phyloP scores from a whole-genome alignment of 2,797 vertebrate species.

The Sebastes itinus region DNA sequence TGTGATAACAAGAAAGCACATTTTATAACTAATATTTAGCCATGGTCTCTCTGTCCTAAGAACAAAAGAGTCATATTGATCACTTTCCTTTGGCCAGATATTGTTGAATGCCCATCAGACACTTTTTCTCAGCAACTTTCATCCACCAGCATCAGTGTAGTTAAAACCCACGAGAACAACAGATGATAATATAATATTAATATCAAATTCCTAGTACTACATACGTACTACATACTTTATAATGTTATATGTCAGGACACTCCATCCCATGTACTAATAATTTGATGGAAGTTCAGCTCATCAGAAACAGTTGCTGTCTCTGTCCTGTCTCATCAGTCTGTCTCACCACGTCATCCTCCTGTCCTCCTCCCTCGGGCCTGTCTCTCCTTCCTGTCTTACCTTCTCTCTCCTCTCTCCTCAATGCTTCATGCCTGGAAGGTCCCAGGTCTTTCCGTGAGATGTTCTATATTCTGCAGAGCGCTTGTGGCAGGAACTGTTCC shows the following conservation, averaged over 20 bases:
- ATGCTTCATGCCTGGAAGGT: slow-evolving; percentile 93
- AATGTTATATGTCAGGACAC: not conserved
- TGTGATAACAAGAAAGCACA: not conserved
- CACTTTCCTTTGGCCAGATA: not conserved
- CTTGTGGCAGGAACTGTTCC: slow-evolving; percentile 99
- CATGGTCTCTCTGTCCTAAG: not conserved
- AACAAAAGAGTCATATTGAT: not conserved
- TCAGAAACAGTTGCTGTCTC: not conserved
- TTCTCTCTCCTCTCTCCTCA: slow-evolving; percentile 83
- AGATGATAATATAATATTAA: too few relatives aligned
- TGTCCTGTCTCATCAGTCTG: slow-evolving; percentile 19
- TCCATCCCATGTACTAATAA: not conserved
- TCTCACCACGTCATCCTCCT: slow-evolving; percentile 57
- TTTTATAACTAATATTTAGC: not conserved
- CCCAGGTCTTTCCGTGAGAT: slow-evolving; percentile 97
- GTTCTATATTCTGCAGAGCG: slow-evolving; percentile 98
- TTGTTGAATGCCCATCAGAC: not conserved
- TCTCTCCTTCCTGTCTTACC: slow-evolving; percentile 75
- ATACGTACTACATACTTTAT: not conserved
- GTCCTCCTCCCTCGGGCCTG: slow-evolving; percentile 48
- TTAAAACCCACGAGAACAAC: not conserved
- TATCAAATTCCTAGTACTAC: not conserved
- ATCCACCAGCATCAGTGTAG: not conserved
- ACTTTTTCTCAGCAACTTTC: not conserved
- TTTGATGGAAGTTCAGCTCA: not conserved